Evolutionary conservation across 2,113 vertebrate genomes (phyloP), one percentile per base, ranked within the genome.

Genomic region (Pionites leucogaster): DNA sequence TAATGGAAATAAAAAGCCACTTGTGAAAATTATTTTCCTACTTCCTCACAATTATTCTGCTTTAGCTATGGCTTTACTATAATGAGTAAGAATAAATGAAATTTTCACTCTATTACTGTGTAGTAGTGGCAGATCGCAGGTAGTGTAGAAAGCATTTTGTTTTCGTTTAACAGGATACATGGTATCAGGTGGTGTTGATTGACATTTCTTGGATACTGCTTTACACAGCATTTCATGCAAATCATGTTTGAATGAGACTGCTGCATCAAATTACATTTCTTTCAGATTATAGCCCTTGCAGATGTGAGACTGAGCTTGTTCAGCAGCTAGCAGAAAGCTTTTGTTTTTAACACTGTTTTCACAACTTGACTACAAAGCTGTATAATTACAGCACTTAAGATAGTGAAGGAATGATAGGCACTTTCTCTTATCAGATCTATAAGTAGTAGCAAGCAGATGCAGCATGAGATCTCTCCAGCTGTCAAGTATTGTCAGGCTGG

Each of bases 221-320:
- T 98, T 98, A 97, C 96, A 92, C 94, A 95, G 98, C 97, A 93
- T 98, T 99, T 99, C 98, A 99, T 99, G 99, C 98, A 98, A 98
- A 99, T 98, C 92, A 97, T 97, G 97, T 97, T 97, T 95, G 97
- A 97, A 94, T 95, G 97, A 98, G 98, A 82, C 97, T 97, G 97
- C 98, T 98, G 97, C 97, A 97, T 98, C 98, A 97, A 98, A 98
- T 99, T 98, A 97, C 96, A 96, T 98, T 97, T 98, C 96, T 97
- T 93, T 96, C 96, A 97, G 96, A 96, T 98, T 98, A 95, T 76
- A 95, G 84, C 90, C 80, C 46, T 89, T 96, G 93, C 97, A 97
- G 98, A 98, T 98, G 97, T 95, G 97, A 97, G 95, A 88, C 85
- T 42, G 87, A 92, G 93, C 95, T 95, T 91, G 76, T 92, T 96